Conservation (phyloP, 2,797 vertebrate species). For the Galago senegalensis region DNA sequence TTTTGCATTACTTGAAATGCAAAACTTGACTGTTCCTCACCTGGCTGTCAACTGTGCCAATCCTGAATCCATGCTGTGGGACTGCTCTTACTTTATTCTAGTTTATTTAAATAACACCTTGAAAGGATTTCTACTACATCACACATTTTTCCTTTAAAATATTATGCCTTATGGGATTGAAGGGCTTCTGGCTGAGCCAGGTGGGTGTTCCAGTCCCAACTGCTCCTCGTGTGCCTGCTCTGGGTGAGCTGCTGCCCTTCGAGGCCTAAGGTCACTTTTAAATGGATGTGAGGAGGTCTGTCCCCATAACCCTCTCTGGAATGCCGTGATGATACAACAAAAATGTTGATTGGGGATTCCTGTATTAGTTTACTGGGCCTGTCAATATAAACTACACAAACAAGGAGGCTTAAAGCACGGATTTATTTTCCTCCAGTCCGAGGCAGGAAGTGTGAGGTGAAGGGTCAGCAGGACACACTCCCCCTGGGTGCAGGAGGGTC, state of each 20-base stretch:
- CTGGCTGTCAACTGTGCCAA: background rate
- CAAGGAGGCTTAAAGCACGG: rapidly evolving
- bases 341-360: too few relatives aligned
- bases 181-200: background rate
- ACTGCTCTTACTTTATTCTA: background rate
- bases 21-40: too few relatives aligned
- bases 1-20: background rate
- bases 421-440: rapidly evolving
- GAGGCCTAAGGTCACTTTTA: background rate
- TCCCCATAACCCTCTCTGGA: background rate
- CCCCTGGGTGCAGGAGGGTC: background rate
- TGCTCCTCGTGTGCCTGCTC: rapidly evolving
- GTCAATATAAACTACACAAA: rapidly evolving
- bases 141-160: background rate
- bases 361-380: rapidly evolving
- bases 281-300: background rate
- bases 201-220: background rate
- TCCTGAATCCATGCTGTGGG: background rate
- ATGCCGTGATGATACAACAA: too few relatives aligned
- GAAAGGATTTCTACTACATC: rapidly evolving
- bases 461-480: background rate
- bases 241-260: rapidly evolving
- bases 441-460: too few relatives aligned
- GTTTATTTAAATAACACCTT: background rate
- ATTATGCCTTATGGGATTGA: background rate